phyloP scores from a whole-genome alignment of 2,113 vertebrate genomes.

The Zonotrichia leucophrys region DNA sequence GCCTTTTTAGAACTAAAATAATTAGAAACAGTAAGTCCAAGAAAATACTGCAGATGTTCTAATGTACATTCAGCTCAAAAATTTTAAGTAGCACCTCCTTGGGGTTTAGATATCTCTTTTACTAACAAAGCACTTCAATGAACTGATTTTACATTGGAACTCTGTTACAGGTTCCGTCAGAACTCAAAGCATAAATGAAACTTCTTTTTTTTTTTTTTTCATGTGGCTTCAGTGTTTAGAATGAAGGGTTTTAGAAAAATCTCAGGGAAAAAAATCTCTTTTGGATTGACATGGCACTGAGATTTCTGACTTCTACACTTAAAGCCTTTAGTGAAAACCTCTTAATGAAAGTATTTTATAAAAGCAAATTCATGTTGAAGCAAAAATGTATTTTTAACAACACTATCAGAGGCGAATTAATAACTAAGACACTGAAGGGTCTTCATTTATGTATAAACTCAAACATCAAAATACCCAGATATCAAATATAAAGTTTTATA shows the following conservation, averaged over 20 bases:
- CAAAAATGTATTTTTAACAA: not conserved
- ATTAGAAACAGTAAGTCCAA: not conserved
- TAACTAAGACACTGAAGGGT: not conserved
- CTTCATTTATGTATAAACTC: not conserved
- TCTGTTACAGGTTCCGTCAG: not conserved
- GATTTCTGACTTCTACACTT: not conserved
- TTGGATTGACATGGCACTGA: not conserved
- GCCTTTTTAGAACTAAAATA: not conserved
- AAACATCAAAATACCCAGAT: not conserved
- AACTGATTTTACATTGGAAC: not conserved
- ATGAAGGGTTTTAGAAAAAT: not conserved
- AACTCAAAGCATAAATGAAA: not conserved
- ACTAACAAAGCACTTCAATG: not conserved
- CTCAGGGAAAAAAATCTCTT: not conserved
- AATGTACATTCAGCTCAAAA: not conserved
- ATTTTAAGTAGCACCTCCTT: not conserved
- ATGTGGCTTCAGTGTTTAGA: not conserved
- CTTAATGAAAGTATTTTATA: not conserved
- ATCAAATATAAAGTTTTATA: not conserved
- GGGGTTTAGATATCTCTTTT: not conserved
- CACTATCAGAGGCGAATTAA: not conserved
- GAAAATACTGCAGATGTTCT: not conserved
- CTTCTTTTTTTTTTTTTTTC: not conserved
- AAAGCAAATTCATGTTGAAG: not conserved
- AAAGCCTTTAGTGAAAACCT: not conserved